Conservation (phyloP, 2,113 vertebrate species). For the Charadrius vociferus region DNA sequence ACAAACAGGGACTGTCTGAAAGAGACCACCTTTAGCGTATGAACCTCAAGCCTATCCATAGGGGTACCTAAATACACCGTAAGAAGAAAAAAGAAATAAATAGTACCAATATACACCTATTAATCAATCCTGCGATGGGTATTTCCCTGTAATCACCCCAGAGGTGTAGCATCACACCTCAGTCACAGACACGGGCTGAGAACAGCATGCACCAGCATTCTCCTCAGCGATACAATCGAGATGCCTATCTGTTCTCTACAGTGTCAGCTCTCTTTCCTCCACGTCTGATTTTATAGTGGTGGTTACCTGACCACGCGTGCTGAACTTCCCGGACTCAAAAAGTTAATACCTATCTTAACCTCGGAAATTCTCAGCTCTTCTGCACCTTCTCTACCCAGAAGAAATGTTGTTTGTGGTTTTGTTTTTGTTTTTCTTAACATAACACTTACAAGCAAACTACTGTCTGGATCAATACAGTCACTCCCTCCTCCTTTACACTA, state of each 20-base stretch:
- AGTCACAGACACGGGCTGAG: not conserved
- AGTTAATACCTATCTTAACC: not conserved
- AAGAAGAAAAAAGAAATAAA: not conserved
- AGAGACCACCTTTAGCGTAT: not conserved
- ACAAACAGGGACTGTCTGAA: not conserved
- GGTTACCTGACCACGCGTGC: not conserved
- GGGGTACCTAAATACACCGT: not conserved
- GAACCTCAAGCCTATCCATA: not conserved
- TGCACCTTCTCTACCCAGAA: not conserved
- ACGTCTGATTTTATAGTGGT: not conserved
- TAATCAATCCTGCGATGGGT: not conserved
- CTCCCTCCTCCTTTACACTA: not conserved
- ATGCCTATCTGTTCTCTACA: not conserved
- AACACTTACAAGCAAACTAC: not conserved
- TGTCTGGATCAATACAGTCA: not conserved
- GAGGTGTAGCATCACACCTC: not conserved
- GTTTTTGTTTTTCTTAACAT: not conserved
- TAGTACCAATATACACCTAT: not conserved
- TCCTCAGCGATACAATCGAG: not conserved
- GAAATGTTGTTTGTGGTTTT: not conserved
- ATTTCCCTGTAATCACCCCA: not conserved
- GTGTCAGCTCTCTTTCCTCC: slow-evolving; percentile 9
- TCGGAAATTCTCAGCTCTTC: not conserved
- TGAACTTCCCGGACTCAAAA: not conserved
- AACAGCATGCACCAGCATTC: not conserved